Conservation (phyloP, 2,888 invertebrate species). For the Coenonympha arcania region DNA sequence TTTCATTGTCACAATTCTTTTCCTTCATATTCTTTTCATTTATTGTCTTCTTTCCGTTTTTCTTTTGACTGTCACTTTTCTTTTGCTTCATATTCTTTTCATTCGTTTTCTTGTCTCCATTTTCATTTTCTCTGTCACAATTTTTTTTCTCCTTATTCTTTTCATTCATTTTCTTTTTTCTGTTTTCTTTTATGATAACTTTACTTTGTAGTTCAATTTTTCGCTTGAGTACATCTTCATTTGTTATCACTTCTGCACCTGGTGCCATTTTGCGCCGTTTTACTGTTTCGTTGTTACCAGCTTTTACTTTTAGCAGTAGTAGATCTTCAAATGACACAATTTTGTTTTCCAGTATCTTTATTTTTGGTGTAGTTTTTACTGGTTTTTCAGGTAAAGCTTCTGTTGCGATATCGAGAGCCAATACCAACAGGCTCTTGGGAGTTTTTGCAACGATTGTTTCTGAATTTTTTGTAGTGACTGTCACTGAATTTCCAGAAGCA, state of each 20-base stretch:
- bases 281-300: conserved; percentile 7
- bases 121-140: background rate
- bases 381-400: background rate
- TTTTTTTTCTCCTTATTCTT: background rate
- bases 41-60: background rate
- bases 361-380: background rate
- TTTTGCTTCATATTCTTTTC: background rate
- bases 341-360: conserved; percentile 15
- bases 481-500: background rate
- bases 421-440: background rate
- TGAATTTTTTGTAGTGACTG: background rate
- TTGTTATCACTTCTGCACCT: conserved; percentile 23
- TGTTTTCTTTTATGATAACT: conserved; percentile 9
- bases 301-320: conserved; percentile 17
- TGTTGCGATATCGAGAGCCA: background rate
- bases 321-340: conserved; percentile 28
- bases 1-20: background rate
- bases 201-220: conserved; percentile 9
- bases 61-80: background rate
- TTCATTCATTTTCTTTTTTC: background rate
- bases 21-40: background rate
- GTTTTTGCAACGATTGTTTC: background rate
- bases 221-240: conserved; percentile 16
- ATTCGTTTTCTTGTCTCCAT: background rate
- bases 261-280: conserved; percentile 18